These are phyloP conservation scores for Phortica magna DNA, from an alignment of 2,888 invertebrate genomes.

Conservation along the genomic window DNA sequence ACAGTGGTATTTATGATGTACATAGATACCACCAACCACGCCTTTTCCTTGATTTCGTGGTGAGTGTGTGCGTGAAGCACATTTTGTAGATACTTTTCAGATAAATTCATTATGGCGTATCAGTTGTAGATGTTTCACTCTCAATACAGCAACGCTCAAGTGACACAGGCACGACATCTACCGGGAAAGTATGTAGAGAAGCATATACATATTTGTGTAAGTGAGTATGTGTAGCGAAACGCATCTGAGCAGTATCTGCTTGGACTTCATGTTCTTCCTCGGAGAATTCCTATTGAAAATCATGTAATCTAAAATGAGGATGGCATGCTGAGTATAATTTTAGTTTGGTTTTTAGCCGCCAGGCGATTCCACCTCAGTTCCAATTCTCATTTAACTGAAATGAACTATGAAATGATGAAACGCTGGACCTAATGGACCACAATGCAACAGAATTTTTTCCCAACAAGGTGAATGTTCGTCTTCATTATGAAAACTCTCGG, in stretches of 20 bases:
- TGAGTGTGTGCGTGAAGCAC: constrained; percentile 60
- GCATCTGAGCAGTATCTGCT: constrained; percentile 28
- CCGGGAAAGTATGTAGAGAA: constrained; percentile 54
- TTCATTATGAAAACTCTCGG: too few species aligned
- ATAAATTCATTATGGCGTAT: constrained; percentile 74
- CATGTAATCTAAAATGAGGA: constrained; percentile 29
- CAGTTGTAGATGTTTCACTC: constrained; percentile 50
- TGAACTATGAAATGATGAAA: background rate
- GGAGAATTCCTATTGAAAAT: constrained; percentile 2
- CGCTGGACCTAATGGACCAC: too few species aligned
- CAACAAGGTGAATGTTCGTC: too few species aligned
- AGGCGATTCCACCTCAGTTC: constrained; percentile 46
- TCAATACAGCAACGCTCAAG: background rate
- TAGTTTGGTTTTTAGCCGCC: constrained; percentile 57
- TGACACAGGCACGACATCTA: constrained; percentile 60
- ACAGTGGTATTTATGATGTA: background rate
- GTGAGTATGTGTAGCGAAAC: background rate
- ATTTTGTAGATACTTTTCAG: constrained; percentile 58
- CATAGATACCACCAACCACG: constrained; percentile 18
- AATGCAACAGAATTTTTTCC: too few species aligned
- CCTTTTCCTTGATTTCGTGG: background rate
- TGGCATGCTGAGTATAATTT: constrained; percentile 8
- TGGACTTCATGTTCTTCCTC: constrained; percentile 46
- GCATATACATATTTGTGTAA: constrained; percentile 26
- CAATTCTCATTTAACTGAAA: constrained; percentile 23